Percentiles rank a stretch among this genome's conserved stretches.
Conservation (phyloP, 2,888 invertebrate species). For the Eupithecia insigniata region DNA sequence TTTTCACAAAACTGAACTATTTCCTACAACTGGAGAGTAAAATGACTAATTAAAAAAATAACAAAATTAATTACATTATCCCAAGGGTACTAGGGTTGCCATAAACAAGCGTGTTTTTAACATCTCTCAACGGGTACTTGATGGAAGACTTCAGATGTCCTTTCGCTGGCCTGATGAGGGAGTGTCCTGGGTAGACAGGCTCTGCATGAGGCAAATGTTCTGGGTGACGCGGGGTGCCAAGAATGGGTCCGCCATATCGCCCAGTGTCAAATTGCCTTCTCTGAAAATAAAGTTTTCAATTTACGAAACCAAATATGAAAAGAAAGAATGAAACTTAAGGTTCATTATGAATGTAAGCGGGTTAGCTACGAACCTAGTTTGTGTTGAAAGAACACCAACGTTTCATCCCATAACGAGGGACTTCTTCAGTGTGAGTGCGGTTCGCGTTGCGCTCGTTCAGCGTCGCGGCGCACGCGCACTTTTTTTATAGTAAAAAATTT, state of each 20-base stretch:
- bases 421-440: too few species aligned
- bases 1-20: too few species aligned
- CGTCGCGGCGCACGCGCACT: too few species aligned
- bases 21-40: too few species aligned
- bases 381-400: too few species aligned
- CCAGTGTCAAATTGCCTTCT: constrained; percentile 24
- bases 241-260: constrained; percentile 20
- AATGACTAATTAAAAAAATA: neutral
- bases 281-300: constrained; percentile 16
- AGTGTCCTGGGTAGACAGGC: constrained; percentile 59
- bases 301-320: too few species aligned
- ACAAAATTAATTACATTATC: constrained; percentile 34
- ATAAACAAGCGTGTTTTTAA: constrained; percentile 49
- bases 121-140: constrained; percentile 55
- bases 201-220: constrained; percentile 54
- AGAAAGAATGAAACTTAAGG: too few species aligned
- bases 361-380: too few species aligned
- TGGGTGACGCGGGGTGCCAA: constrained; percentile 43
- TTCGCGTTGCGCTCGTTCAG: too few species aligned
- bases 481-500: too few species aligned
- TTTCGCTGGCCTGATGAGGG: constrained; percentile 55
- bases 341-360: too few species aligned
- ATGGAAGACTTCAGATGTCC: constrained; percentile 57
- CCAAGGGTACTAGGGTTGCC: constrained; percentile 59
- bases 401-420: too few species aligned